A percentile compares a stretch with the other conserved stretches of the same genome.
phyloP scores from a whole-genome alignment of 2,113 vertebrate genomes.

The Rhabdomys dilectus region DNA sequence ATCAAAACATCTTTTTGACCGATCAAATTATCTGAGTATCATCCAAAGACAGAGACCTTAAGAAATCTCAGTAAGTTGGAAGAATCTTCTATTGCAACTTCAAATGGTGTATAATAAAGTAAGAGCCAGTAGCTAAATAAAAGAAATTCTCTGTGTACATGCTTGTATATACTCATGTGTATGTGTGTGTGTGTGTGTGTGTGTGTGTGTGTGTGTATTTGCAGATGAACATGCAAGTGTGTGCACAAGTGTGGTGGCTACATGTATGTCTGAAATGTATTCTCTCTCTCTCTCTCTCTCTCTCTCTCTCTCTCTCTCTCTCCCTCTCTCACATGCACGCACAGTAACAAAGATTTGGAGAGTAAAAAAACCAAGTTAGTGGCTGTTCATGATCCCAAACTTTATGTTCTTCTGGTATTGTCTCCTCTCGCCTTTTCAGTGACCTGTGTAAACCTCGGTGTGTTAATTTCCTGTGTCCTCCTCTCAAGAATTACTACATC shows the following conservation, averaged over 20 bases:
- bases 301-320: too few species aligned
- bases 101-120: background rate
- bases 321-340: too few species aligned
- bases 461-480: background rate
- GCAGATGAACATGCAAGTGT: background rate
- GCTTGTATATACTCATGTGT: background rate
- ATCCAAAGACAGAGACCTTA: slow-evolving; percentile 47
- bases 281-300: too few species aligned
- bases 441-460: background rate
- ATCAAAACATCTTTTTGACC: slow-evolving; percentile 34
- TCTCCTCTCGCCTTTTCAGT: background rate
- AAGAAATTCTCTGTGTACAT: background rate
- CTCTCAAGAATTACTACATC: background rate
- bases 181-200: background rate
- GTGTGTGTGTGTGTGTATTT: background rate
- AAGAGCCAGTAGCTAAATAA: background rate
- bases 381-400: background rate
- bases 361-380: background rate
- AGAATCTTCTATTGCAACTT: slow-evolving; percentile 37
- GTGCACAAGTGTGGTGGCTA: background rate
- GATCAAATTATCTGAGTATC: slow-evolving; percentile 39
- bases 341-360: background rate
- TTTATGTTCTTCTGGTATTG: background rate
- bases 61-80: slow-evolving; percentile 20
- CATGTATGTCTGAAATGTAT: background rate